Base-by-base conservation (phyloP, 2,888 invertebrate genomes). In the Parthenolecanium corni region DNA sequence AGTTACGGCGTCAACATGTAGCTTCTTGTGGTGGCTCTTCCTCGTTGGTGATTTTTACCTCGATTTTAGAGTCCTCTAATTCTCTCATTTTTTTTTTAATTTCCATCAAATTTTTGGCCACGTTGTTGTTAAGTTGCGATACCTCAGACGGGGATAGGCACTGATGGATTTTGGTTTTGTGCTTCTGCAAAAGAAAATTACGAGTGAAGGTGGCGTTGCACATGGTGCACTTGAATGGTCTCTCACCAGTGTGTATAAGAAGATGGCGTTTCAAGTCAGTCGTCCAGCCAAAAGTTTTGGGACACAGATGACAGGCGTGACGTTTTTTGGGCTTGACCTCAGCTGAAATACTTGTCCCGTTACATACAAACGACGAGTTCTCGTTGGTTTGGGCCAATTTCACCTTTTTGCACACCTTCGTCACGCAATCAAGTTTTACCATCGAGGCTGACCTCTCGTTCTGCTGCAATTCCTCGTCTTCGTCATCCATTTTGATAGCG, bases 241-340 rank as follows among this genome's bases (percentile, higher is more conserved):
- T 68, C 66, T 75, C 74, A 9, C 74, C 75, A 12, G 74, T 75
- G 65, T 75, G 75, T 16, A 72, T 73, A n/a, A 75, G 68, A 66
- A 73, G 71, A 68, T 75, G 75, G 25, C 75, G 68, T 67, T 76
- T 76, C 61, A 76, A 69, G 68, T 74, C 75, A 1, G 74, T 75
- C 1, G 74, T 71, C 75, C 75, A 75, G 6, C 74, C 74, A 65
- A 75, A 76, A 24, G 69, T 70, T 67, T 72, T 74, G 18, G 66
- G 66, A 66, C 75, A 75, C 65, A 72, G 70, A 24, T 68, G 68
- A 65, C 75, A 75, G 44, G 71, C 69, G 65, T 49, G 49, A 12
- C 61, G 61, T 51, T 61, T 74, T 73, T 49, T 65, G 72, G 73
- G 56, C 69, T 70, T 64, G 65, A 69, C 25, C 62, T 40, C 51